Conservation (phyloP, 2,888 invertebrate genomes). For the Tachina lurida region DNA sequence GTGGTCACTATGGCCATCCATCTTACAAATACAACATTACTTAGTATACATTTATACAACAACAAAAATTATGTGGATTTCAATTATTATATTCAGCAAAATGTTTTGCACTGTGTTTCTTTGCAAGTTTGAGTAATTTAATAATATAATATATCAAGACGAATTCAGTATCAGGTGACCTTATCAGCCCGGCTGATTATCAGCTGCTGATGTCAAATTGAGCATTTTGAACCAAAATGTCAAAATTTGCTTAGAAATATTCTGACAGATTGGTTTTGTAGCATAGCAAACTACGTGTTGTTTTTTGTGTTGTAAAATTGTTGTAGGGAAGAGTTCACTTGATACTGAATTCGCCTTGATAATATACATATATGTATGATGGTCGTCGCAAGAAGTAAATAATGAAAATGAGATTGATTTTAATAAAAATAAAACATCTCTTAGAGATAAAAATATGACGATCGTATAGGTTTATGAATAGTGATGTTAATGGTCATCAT, state of each 20-base stretch:
- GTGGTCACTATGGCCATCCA: constrained; percentile 75
- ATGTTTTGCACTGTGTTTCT: constrained; percentile 40
- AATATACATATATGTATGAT: no score
- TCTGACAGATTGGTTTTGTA: no score
- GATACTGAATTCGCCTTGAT: no score
- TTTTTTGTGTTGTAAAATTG: no score
- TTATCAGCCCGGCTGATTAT: no score
- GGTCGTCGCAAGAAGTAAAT: not conserved
- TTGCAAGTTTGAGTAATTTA: constrained; percentile 62
- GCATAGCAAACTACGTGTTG: no score
- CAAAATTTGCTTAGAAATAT: no score
- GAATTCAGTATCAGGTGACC: no score
- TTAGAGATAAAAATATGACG: not conserved
- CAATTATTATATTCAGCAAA: constrained; percentile 41
- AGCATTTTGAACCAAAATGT: no score
- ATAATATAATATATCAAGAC: no score
- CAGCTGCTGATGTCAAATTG: no score
- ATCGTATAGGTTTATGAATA: constrained; percentile 1
- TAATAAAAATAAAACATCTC: not conserved
- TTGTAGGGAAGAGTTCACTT: no score
- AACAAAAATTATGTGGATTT: constrained; percentile 33
- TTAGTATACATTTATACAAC: not conserved
- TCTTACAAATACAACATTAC: constrained; percentile 30
- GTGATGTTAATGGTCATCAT: not conserved
- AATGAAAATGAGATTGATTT: constrained; percentile 24